Base-by-base conservation (phyloP, 2,797 vertebrate species). In the Siniperca undulata region DNA sequence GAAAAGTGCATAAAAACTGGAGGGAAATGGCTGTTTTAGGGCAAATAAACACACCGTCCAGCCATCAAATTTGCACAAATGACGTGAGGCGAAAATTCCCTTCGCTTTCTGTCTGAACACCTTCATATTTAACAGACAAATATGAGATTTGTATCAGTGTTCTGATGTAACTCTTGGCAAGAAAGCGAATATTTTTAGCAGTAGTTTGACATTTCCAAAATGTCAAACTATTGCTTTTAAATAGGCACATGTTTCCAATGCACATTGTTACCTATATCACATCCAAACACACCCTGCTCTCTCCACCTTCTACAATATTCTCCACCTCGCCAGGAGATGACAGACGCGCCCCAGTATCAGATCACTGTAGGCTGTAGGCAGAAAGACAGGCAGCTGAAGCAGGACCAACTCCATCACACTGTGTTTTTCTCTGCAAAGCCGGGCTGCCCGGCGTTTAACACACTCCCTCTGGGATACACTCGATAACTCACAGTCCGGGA, bases 391-490 rank as follows among this genome's bases (percentile, higher is more conserved):
- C 77, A 83, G 84, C 73, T 58, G 74, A 88, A 46, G 81, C 88
- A 85, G 84, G 61, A 88, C 83, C 89, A 86, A 58, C 90, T 89
- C 90, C 84, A 90, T 94, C 91, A 91, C 84, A 74, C 88, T 72
- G 84, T 73, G 77, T 89, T 92, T 93, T 93, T 83, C 85, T 81
- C 90, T 90, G 84, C 90, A 89, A 81, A 88, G 90, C 87, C 46
- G 1, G 69, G 82, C 82, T 46, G 82, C 85, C 90, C 78, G 12
- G 68, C 80, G 65, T 92, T 93, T 88, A 93, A 89, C 92, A 83
- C 87, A 87, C 87, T 95, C 94, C 95, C 94, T 91, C 72, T 81
- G 94, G 93, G 93, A 94, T 71, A 56, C 50, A 85, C 86, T 91
- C 67, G 66, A 91, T 93, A 92, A 93, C 89, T 92, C 88, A 56